These are phyloP conservation scores for Chionodraco myersi DNA, from an alignment of 2,113 vertebrate genomes.

Conservation along the genomic window DNA sequence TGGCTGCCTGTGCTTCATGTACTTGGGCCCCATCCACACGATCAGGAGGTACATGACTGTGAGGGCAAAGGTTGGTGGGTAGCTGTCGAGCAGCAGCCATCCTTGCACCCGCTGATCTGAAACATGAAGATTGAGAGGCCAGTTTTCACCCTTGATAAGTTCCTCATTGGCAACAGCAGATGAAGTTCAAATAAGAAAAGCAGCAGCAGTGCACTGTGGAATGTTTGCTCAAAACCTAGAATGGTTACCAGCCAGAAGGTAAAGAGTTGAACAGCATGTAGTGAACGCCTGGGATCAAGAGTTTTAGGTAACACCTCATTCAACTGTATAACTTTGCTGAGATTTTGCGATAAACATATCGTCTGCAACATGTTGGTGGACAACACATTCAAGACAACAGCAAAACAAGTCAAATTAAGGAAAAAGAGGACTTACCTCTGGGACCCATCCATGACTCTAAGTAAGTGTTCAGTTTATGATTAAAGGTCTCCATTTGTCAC, in stretches of 20 bases:
- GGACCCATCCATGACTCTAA: constrained; percentile 93
- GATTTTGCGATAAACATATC: not conserved
- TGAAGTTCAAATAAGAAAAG: constrained; percentile 3
- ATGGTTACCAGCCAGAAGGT: constrained; percentile 15
- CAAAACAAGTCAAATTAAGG: not conserved
- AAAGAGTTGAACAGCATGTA: constrained; percentile 1
- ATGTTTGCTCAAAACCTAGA: constrained; percentile 33
- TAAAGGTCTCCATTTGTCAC: constrained; percentile 91
- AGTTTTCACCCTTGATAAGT: not conserved
- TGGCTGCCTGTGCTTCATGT: constrained; percentile 90
- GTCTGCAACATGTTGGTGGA: not conserved
- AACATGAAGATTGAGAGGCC: constrained; percentile 58
- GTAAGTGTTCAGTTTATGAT: constrained; percentile 90
- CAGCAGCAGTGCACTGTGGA: not conserved
- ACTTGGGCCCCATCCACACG: constrained; percentile 95
- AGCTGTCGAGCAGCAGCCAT: constrained; percentile 95
- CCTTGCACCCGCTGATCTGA: constrained; percentile 93
- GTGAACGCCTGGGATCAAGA: constrained; percentile 3
- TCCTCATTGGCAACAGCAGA: not conserved
- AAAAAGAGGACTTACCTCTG: constrained; percentile 85
- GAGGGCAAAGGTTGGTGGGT: constrained; percentile 90
- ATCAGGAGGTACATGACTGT: constrained; percentile 92
- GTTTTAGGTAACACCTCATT: constrained; percentile 14
- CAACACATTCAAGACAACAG: not conserved
- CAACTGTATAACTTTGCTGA: not conserved